Base-by-base conservation (phyloP, 1,140 invertebrate species). In the Drosophila burlai region DNA sequence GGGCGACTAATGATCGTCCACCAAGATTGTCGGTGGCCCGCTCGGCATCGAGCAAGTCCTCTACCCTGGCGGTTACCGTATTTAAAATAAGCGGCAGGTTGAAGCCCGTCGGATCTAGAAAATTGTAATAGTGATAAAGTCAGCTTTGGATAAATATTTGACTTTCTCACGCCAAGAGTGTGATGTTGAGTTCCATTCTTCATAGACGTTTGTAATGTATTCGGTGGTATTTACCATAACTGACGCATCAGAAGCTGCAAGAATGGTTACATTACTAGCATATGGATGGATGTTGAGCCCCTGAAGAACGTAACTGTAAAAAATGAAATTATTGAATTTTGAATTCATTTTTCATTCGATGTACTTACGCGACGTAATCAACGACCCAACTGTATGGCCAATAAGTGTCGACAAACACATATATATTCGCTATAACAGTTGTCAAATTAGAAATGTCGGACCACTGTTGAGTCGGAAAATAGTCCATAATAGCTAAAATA, bases 221-320 rank as follows among this genome's bases (percentile, higher is more conserved):
- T 93, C 91, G 11, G 94, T 95, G 43, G 93, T 93, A 74, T 96
- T 95, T 0, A 96, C 93, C 18, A 96, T 94, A 11, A 95, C 68
- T 43, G 86, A 93, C 49, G 95, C 95, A 91, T 95, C 94, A 26
- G 92, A 93, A 4, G 95, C 96, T 71, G 94, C 96, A 2, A 96
- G 93, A 21, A 97, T 65, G 1, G 95, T 96, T 11, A 96, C 94
- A 80, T 94, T 95, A 62, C 95, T 95, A 36, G 95, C 95, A 78
- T 94, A 96, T 50, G 94, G 95, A 80, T 94, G 94, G 11, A 97
- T 94, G 81, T 96, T 95, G 2, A 96, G 92, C 36, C 93, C 94
- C 52, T 96, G 95, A 8, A 97, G 77, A 2, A 97, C 87, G 63
- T 94, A 94, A 6, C 95, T 94, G 58, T 7, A 80, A 91, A 11